Evolutionary conservation across 2,797 vertebrate species (phyloP), one percentile per base, ranked within the genome.

Genomic region (Periparus ater): DNA sequence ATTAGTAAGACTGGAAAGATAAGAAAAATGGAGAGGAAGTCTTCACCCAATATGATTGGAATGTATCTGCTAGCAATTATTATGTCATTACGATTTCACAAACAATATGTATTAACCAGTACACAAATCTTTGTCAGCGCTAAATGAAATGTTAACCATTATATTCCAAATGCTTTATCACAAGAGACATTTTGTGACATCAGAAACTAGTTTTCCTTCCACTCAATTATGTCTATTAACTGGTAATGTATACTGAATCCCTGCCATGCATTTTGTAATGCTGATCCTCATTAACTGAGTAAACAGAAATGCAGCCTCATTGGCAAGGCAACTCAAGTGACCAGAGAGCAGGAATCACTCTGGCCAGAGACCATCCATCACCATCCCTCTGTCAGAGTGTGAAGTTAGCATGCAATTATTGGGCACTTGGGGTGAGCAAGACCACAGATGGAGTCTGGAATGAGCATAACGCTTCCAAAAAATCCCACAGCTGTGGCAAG

Each of bases 171-270:
- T 42, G 53, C 60, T 95, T 93, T 93, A 91, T 93, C 91, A 90
- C 71, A 79, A 78, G 88, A 94, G 90, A 94, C 60, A n/a, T 82
- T 93, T 90, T 89, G 86, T 89, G 92, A 93, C 88, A 94, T 89
- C 94, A 91, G 80, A 95, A 90, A 91, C 88, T 79, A 90, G 94
- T 88, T 91, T 94, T 95, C 29, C 94, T 96, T 96, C 88, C 95
- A 93, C 91, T 96, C 85, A 91, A 94, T 96, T 96, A 91, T 96
- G 76, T 88, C 91, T 78, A 62, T 95, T 95, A 96, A 73, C 93
- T 38, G 63, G 70, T 91, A 93, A 91, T 73, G 53, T 45, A 57
- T 50, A 78, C 94, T 91, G 94, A 93, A 88, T 93, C 84, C n/a
- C 53, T 90, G 85, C 77, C 94, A 79, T 57, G 77, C 12, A 7